A percentile compares a stretch with the other conserved stretches of the same genome.
Conservation (phyloP, 2,113 vertebrate species). For the Menura novaehollandiae region DNA sequence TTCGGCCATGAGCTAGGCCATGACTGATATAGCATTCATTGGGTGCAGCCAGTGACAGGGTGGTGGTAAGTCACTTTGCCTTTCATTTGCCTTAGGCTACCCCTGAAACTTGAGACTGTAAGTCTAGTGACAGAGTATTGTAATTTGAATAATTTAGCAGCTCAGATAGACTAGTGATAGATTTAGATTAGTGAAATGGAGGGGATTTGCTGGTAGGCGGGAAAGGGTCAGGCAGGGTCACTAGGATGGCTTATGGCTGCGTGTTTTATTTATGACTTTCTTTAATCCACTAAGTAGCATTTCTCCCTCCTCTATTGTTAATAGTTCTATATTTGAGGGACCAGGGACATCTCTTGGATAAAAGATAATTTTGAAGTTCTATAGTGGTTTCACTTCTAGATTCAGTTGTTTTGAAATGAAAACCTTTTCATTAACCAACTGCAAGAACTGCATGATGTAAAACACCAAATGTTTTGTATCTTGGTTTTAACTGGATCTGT, state of each 20-base stretch:
- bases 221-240: background rate
- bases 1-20: background rate
- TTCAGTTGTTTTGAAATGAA: background rate
- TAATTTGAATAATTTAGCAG: background rate
- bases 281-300: conserved; percentile 9
- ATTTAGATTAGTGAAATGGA: background rate
- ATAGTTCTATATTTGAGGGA: background rate
- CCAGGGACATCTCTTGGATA: background rate
- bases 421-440: background rate
- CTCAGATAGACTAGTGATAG: background rate
- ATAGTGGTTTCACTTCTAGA: conserved; percentile 12
- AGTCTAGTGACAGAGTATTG: background rate
- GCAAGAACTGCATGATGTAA: background rate
- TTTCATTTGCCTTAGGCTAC: background rate
- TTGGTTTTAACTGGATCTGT: background rate
- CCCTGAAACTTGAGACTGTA: background rate
- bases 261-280: conserved; percentile 18
- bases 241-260: background rate
- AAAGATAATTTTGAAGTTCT: background rate
- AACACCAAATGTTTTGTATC: background rate
- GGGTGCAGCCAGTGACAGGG: accelerated
- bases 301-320: background rate
- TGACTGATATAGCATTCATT: background rate
- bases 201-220: background rate
- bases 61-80: background rate